Evolutionary conservation across 2,113 vertebrate genomes (phyloP), one percentile per base, ranked within the genome.

Genomic region (Halichoeres trimaculatus): DNA sequence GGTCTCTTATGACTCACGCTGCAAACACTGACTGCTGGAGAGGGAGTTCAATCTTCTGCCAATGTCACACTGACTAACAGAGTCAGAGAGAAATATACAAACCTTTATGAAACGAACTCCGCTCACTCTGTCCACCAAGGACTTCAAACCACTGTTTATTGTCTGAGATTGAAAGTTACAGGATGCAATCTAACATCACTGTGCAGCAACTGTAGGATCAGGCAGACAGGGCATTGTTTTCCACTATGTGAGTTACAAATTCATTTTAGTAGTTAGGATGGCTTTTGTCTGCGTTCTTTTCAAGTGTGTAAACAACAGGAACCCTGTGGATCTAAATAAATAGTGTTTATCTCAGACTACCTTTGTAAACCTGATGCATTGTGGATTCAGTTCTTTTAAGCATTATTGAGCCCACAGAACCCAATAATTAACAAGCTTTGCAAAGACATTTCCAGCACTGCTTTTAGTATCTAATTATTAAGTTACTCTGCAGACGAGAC

Each of bases 41-140:
- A 87, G 79, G 83, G 77, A 85, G 60, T 85, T 83, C 83, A 88
- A 84, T 90, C 85, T 77, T 55, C 75, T 80, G 68, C 84, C 85
- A 85, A 90, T 89, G 90, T 89, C 78, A 87, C 85, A 78, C 72
- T 62, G 78, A 81, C 75, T 85, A 81, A 90, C 76, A 68, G 76
- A 63, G 76, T 78, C 76, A 76, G 58, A 40, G 62, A 81, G 72
- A 83, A 83, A 81, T 76, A 78, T 67, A 52, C 76, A 77, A 80
- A 85, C 76, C 67, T 23, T 66, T 62, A 48, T 61, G 51, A 85
- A 35, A 77, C 68, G 76, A 61, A 55, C 61, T 71, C 69, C 60
- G 62, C 51, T 66, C 38, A 34, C 62, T 61, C 35, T 63, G 61
- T 78, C 68, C 73, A 51, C 53, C 3, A 14, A 62, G 64, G 63